These are phyloP conservation scores for Phylloscopus collybita DNA, from an alignment of 2,797 vertebrate species.

Conservation along the genomic window DNA sequence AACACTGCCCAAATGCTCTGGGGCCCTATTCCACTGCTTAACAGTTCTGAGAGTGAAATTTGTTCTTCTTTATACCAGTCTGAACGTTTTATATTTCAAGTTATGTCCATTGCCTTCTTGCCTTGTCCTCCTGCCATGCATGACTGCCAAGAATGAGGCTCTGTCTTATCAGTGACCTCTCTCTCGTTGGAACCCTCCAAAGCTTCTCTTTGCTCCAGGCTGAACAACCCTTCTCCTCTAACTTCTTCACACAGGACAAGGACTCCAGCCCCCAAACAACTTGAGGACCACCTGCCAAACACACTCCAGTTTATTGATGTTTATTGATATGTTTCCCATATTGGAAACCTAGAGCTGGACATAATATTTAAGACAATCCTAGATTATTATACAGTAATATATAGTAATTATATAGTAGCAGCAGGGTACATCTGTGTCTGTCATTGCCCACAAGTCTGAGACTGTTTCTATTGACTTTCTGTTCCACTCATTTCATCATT, in stretches of 20 bases:
- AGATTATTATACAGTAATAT: too few relatives aligned
- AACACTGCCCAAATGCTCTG: neutral
- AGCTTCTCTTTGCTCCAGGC: neutral
- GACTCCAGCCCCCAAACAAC: neutral
- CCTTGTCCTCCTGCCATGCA: neutral
- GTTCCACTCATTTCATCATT: neutral
- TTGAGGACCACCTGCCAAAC: neutral
- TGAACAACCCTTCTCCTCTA: neutral
- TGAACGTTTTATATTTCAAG: neutral
- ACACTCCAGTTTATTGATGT: neutral
- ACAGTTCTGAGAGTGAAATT: neutral
- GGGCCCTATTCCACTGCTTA: neutral
- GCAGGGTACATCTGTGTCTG: neutral
- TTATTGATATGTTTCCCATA: neutral
- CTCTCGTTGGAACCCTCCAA: neutral
- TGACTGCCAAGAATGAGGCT: neutral
- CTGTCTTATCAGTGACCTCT: neutral
- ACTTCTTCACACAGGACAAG: neutral
- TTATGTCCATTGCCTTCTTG: neutral
- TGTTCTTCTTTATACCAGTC: neutral
- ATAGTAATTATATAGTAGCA: neutral
- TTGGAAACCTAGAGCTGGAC: neutral
- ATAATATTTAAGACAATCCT: neutral
- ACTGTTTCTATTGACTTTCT: neutral
- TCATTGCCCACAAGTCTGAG: neutral